These are phyloP conservation scores for Lampropteryx suffumata DNA, from an alignment of 2,888 invertebrate species.

Conservation along the genomic window DNA sequence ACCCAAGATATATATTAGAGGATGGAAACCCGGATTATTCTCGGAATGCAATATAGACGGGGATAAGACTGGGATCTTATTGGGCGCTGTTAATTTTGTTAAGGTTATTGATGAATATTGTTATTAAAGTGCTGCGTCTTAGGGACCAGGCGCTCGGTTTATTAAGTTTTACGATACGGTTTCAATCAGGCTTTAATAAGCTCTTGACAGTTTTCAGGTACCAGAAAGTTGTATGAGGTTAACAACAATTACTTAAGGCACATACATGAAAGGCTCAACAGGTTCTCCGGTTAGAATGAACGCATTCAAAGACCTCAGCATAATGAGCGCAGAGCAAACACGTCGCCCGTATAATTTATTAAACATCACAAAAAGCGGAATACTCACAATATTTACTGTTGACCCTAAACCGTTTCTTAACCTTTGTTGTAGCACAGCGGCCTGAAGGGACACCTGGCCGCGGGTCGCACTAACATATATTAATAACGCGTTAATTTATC, in stretches of 20 bases:
- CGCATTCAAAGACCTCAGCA: conserved; percentile 44
- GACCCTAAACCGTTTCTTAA: conserved; percentile 72
- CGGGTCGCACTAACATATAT: conserved; percentile 78
- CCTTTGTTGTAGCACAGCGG: conserved; percentile 72
- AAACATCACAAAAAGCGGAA: conserved; percentile 69
- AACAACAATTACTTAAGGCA: conserved; percentile 20
- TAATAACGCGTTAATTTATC: conserved; percentile 82
- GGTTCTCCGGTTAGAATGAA: conserved; percentile 40
- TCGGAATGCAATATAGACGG: conserved; percentile 57
- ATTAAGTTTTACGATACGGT: conserved; percentile 30
- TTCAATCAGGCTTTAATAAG: conserved; percentile 24
- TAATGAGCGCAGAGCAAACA: conserved; percentile 60
- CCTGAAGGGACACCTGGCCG: conserved; percentile 77
- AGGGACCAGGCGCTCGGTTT: conserved; percentile 27
- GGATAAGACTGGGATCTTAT: conserved; percentile 47
- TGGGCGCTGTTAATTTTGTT: conserved; percentile 51
- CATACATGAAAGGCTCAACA: conserved; percentile 42
- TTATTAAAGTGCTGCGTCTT: conserved; percentile 34
- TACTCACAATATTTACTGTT: conserved; percentile 74
- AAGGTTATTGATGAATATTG: conserved; percentile 41
- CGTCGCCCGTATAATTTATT: conserved; percentile 65
- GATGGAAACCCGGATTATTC: conserved; percentile 67
- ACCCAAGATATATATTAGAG: conserved; percentile 68
- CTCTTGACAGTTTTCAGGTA: conserved; percentile 13
- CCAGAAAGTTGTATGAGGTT: conserved; percentile 9